Evolutionary conservation across 2,797 vertebrate species (phyloP).

Genomic region (Anguilla anguilla): DNA sequence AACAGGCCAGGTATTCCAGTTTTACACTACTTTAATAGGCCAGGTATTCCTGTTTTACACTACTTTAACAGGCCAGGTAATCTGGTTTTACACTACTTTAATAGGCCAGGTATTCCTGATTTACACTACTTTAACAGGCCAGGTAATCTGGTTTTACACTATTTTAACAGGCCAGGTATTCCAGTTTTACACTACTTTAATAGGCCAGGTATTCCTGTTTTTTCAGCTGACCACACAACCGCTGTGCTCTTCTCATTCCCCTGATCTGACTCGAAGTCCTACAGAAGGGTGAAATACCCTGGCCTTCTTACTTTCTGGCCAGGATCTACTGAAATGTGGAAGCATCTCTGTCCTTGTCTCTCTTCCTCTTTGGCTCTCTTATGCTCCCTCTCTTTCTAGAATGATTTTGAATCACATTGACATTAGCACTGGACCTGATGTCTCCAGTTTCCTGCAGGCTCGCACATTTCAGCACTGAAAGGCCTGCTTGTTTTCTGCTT

Average conservation of each 20-base stretch:
- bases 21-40: background rate
- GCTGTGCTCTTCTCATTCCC: background rate
- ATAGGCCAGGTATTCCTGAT: background rate
- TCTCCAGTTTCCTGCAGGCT: background rate
- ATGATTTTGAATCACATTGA: background rate
- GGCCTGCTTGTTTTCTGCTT: background rate
- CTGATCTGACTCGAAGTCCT: background rate
- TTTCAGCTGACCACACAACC: background rate
- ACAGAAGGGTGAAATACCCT: background rate
- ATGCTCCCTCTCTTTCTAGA: background rate
- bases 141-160: background rate
- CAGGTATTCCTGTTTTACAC: background rate
- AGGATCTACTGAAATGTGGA: background rate
- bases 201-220: background rate
- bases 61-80: too few species aligned
- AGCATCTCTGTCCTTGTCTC: background rate
- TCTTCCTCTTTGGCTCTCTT: background rate
- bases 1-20: too few species aligned
- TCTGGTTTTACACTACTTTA: too few species aligned
- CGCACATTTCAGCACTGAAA: background rate
- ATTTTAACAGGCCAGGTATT: too few species aligned
- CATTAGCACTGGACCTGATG: background rate
- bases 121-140: background rate
- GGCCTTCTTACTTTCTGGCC: background rate
- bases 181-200: background rate